These are phyloP conservation scores for Heterocephalus glaber DNA, from an alignment of 2,113 vertebrate genomes.

Conservation along the genomic window DNA sequence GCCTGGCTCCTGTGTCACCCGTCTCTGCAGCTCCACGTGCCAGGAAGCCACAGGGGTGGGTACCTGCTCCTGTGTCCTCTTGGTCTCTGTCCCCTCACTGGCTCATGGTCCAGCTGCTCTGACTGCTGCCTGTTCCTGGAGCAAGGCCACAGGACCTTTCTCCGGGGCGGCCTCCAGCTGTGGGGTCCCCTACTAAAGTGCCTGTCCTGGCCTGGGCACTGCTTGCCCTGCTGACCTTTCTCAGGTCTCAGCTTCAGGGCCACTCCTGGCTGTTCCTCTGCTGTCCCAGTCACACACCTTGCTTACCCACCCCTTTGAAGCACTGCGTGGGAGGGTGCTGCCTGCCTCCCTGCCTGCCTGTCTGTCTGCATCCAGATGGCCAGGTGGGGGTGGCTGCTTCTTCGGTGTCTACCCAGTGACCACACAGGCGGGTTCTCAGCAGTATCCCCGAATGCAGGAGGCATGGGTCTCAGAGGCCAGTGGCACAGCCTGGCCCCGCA, in stretches of 20 bases:
- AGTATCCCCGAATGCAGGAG: background rate
- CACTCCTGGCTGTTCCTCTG: background rate
- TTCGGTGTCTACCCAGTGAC: background rate
- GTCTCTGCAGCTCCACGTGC: background rate
- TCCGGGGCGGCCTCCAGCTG: background rate
- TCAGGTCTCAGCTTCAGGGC: background rate
- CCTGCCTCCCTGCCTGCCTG: fast-evolving
- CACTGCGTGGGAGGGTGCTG: background rate
- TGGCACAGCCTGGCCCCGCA: background rate
- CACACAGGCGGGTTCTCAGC: background rate
- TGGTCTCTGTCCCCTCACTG: background rate
- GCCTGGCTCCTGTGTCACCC: background rate
- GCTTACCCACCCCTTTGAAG: background rate
- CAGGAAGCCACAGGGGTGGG: background rate
- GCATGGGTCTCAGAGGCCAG: background rate
- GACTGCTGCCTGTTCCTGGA: background rate
- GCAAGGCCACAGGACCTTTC: background rate
- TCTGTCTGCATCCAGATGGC: background rate
- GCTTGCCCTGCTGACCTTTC: background rate
- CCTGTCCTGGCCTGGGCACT: background rate
- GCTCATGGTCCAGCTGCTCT: background rate
- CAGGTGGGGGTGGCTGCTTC: background rate
- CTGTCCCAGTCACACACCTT: background rate
- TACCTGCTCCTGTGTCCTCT: background rate
- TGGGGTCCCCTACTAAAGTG: background rate